Percentiles rank a stretch among this genome's conserved stretches.
These are phyloP conservation scores for Apotomis turbidana DNA, from an alignment of 2,888 invertebrate species.

Conservation along the genomic window DNA sequence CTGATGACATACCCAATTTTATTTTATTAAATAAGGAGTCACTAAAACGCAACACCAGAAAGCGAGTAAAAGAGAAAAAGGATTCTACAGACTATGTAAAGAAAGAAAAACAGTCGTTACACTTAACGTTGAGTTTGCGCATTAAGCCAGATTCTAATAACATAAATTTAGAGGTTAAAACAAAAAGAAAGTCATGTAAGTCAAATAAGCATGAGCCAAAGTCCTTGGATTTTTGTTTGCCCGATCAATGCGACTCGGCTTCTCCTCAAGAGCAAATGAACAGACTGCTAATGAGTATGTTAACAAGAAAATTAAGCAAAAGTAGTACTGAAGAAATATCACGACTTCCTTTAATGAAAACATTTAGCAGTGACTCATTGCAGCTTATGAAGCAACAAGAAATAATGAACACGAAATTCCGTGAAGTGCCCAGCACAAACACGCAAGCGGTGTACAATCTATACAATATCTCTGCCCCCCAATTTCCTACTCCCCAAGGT, in stretches of 20 bases:
- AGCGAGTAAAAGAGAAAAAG: neutral
- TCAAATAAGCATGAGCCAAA: neutral
- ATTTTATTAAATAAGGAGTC: neutral
- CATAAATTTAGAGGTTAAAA: constrained; percentile 12
- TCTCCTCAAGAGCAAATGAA: neutral
- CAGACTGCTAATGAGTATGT: neutral
- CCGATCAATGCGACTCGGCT: neutral
- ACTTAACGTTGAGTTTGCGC: constrained; percentile 14
- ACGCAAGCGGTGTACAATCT: constrained; percentile 17
- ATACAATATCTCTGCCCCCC: neutral
- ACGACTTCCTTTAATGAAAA: neutral
- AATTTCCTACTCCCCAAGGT: neutral
- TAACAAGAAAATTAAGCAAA: neutral
- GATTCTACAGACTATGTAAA: too few species aligned
- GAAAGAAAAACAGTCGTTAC: constrained; percentile 4
- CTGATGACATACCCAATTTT: neutral
- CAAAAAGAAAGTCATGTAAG: neutral
- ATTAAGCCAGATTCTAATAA: constrained; percentile 2
- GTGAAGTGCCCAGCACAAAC: constrained; percentile 6
- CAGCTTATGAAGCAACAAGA: neutral
- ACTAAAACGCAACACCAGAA: neutral
- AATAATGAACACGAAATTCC: neutral
- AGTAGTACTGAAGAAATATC: neutral
- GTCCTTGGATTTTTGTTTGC: neutral
- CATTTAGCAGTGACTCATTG: neutral